Evolutionary conservation across 53 echinoderm and acorn worm species (phyloP).

Genomic region (Apostichopus leukothele): DNA sequence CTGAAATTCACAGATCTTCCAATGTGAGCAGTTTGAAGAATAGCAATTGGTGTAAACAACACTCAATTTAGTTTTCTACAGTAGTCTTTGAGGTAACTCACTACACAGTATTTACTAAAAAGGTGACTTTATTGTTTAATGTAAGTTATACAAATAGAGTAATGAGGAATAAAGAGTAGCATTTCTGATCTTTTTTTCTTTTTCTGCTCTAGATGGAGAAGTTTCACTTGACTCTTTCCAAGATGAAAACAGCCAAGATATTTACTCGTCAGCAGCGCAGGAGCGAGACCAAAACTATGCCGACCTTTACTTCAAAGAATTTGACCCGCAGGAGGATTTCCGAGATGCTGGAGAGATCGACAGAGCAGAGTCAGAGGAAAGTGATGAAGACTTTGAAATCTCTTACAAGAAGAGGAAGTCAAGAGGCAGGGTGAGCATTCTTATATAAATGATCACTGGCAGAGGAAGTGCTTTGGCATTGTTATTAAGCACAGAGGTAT

Average conservation of each 20-base stretch:
- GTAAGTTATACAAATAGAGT: too few species aligned
- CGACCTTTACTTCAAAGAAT: constrained; percentile 54
- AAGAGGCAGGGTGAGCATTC: constrained; percentile 43
- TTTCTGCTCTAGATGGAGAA: neutral
- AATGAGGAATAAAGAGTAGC: too few species aligned
- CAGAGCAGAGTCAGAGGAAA: constrained; percentile 78
- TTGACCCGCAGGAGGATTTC: constrained; percentile 77
- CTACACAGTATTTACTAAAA: too few species aligned
- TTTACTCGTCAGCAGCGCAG: constrained; percentile 21
- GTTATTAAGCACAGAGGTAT: too few species aligned
- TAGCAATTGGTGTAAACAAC: too few species aligned
- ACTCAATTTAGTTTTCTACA: too few species aligned
- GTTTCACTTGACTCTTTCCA: constrained; percentile 40
- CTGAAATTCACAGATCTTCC: too few species aligned
- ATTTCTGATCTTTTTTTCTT: neutral
- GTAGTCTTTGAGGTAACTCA: too few species aligned
- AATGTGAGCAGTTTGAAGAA: too few species aligned
- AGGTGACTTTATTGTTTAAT: too few species aligned
- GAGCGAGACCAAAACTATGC: constrained; percentile 38
- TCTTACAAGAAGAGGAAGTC: constrained; percentile 62
- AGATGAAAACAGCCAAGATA: constrained; percentile 43
- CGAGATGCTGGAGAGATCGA: constrained; percentile 98
- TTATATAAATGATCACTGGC: too few species aligned
- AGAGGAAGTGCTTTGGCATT: too few species aligned
- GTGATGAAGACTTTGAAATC: constrained; percentile 96